Conservation (phyloP, 2,797 vertebrate genomes). For the Cercopithecus neglectus region DNA sequence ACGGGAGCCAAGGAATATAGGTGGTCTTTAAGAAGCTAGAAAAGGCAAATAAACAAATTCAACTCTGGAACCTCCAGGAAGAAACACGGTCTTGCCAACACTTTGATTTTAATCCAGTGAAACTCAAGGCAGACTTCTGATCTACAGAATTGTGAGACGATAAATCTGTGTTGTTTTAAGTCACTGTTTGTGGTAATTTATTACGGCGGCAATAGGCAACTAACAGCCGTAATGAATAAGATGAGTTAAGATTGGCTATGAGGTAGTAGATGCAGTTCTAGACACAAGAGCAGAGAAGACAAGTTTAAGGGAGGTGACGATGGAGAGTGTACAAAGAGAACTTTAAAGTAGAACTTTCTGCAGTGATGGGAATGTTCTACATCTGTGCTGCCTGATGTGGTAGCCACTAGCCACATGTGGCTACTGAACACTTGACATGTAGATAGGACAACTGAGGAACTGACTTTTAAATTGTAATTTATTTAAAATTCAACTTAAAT, state of each 20-base stretch:
- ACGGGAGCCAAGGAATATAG: not conserved
- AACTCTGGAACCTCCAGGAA: not conserved
- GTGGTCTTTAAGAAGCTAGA: not conserved
- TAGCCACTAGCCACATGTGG: not conserved
- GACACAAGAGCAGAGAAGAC: not conserved
- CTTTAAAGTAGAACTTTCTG: not conserved
- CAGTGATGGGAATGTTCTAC: accelerated
- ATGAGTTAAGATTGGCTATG: not conserved
- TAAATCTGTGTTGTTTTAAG: not conserved
- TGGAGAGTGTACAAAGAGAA: not conserved
- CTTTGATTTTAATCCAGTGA: not conserved
- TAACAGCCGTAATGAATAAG: not conserved
- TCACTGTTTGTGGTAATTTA: not conserved
- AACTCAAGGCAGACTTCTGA: not conserved
- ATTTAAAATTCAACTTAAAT: not conserved
- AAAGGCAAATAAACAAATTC: not conserved
- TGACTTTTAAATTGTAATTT: not conserved
- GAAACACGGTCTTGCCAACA: no score
- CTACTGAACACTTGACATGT: not conserved
- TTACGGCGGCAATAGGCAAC: not conserved
- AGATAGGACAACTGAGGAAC: not conserved
- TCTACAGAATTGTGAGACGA: not conserved
- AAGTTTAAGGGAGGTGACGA: not conserved
- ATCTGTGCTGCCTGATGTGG: not conserved
- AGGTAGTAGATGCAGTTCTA: not conserved